Evolutionary conservation across 2,797 vertebrate species (phyloP).

Genomic region (Ctenopoma kingsleyae): DNA sequence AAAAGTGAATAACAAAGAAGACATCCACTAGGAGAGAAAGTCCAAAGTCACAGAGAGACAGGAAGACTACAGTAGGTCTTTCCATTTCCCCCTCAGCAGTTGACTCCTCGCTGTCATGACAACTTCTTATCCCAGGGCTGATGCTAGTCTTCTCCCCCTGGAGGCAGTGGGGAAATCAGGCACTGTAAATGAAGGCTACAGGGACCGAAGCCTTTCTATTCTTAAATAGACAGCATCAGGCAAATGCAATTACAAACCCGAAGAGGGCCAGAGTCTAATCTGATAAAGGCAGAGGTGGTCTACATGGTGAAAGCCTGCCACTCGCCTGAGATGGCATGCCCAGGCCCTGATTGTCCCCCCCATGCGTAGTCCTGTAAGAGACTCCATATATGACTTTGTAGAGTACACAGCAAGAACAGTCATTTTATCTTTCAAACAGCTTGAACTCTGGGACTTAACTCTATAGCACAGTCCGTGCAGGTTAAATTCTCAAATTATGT

Average conservation of each 20-base stretch:
- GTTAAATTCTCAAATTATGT: no score
- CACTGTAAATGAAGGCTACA: constrained; percentile 60
- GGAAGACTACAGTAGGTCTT: constrained; percentile 41
- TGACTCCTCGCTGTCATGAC: constrained; percentile 79
- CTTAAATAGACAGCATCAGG: constrained; percentile 86
- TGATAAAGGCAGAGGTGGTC: constrained; percentile 77
- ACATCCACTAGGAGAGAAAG: constrained; percentile 47
- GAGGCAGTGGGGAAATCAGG: constrained; percentile 77
- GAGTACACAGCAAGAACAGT: constrained; percentile 28
- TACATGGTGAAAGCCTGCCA: constrained; percentile 73
- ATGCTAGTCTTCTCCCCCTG: constrained; percentile 44
- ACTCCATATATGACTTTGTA: constrained; percentile 31
- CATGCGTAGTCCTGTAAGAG: constrained; percentile 29
- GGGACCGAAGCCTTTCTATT: constrained; percentile 78
- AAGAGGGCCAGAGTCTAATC: constrained; percentile 81
- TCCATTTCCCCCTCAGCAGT: constrained; percentile 52
- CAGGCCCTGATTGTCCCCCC: constrained; percentile 54
- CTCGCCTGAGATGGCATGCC: constrained; percentile 67
- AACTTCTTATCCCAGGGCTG: constrained; percentile 73
- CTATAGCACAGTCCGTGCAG: background rate
- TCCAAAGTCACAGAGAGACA: constrained; percentile 68
- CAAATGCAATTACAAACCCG: constrained; percentile 84
- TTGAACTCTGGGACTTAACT: constrained; percentile 35
- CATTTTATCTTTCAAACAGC: constrained; percentile 35
- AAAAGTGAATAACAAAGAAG: constrained; percentile 38